These are phyloP conservation scores for Fregata magnificens DNA, from an alignment of 2,113 vertebrate species.

Conservation along the genomic window DNA sequence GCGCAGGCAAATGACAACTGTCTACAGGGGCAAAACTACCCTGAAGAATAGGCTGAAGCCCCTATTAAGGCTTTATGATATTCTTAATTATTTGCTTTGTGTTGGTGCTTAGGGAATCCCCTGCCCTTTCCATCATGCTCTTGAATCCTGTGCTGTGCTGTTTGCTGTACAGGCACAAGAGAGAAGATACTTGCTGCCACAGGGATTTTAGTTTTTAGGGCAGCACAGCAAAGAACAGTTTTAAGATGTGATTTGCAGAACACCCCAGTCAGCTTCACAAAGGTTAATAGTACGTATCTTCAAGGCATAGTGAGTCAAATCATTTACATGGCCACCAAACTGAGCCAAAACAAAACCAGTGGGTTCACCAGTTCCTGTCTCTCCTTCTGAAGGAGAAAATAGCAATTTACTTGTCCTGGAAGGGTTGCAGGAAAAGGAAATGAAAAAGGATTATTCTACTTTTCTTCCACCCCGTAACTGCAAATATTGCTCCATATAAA, in stretches of 20 bases:
- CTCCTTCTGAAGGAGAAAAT: neutral
- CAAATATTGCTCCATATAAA: neutral
- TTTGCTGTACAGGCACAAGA: neutral
- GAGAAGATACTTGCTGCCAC: neutral
- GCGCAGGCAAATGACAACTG: rapidly evolving
- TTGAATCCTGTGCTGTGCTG: neutral
- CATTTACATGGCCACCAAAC: neutral
- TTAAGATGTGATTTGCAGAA: neutral
- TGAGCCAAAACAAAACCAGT: neutral
- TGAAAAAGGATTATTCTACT: neutral
- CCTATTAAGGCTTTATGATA: neutral
- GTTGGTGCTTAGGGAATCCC: neutral
- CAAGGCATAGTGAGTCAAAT: neutral
- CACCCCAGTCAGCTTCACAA: neutral
- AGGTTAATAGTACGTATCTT: neutral
- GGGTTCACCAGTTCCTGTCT: neutral
- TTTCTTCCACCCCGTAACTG: neutral
- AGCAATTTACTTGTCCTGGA: neutral
- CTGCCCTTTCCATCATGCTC: neutral
- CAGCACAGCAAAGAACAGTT: neutral
- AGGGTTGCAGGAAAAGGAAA: neutral
- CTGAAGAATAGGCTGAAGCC: neutral
- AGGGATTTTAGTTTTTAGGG: neutral
- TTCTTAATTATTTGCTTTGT: neutral
- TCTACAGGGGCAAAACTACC: neutral